Evolutionary conservation across 2,797 vertebrate species (phyloP).

Genomic region (Fringilla coelebs): DNA sequence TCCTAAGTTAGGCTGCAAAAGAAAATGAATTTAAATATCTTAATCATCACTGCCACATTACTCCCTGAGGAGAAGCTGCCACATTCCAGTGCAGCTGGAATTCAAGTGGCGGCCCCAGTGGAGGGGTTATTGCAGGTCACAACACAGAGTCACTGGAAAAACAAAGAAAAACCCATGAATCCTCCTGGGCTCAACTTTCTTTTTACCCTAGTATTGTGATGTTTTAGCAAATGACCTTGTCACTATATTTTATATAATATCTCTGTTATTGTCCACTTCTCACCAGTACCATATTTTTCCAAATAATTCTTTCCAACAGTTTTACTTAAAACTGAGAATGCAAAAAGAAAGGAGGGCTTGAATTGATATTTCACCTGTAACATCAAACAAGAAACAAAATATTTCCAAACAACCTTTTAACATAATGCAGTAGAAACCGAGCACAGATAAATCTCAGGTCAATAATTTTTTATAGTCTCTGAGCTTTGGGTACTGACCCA

Average conservation of each 20-base stretch:
- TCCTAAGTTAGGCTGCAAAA: neutral
- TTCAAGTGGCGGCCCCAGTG: neutral
- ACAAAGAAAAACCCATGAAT: conserved; percentile 28
- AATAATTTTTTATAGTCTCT: neutral
- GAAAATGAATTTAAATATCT: neutral
- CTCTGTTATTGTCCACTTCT: neutral
- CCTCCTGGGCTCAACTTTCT: neutral
- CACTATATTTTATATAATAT: neutral
- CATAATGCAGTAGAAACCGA: neutral
- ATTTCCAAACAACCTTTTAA: neutral
- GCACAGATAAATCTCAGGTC: neutral
- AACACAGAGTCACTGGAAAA: neutral
- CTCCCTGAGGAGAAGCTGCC: neutral
- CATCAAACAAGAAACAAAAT: neutral
- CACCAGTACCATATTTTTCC: neutral
- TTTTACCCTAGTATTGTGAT: neutral
- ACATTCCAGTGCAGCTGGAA: conserved; percentile 49
- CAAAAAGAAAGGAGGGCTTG: neutral
- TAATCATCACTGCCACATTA: neutral
- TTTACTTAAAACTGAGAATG: neutral
- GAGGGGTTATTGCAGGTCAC: conserved; percentile 57
- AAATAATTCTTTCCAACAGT: neutral
- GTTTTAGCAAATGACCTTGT: neutral
- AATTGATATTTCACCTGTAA: neutral
- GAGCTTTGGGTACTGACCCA: neutral